A percentile compares a stretch with the other conserved stretches of the same genome.
Conservation (phyloP, 2,888 invertebrate species). For the Ferdinandea cuprea region DNA sequence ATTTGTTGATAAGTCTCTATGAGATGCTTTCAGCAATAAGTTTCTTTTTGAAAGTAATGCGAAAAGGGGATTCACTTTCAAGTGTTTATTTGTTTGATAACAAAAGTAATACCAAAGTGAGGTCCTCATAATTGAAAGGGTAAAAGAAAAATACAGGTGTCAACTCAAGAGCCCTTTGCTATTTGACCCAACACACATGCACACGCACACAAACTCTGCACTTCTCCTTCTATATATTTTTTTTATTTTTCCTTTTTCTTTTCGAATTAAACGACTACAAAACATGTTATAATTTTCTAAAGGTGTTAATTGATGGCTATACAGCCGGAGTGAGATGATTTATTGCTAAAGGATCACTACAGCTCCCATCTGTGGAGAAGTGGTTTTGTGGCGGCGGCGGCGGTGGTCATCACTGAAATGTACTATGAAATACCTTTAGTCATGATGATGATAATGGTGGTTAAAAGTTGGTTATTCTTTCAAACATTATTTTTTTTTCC, state of each 20-base stretch:
- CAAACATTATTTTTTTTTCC: conserved; percentile 15
- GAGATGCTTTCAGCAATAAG: too few relatives aligned
- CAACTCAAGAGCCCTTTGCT: conserved; percentile 43
- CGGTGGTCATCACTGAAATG: conserved; percentile 36
- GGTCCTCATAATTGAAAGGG: conserved; percentile 49
- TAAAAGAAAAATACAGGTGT: conserved; percentile 55
- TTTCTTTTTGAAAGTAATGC: too few relatives aligned
- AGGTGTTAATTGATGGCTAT: conserved; percentile 73
- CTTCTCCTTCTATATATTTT: not conserved
- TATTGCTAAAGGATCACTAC: conserved; percentile 52
- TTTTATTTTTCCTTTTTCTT: conserved; percentile 19
- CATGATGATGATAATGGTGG: conserved; percentile 49
- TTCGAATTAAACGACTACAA: conserved; percentile 59
- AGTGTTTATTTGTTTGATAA: too few relatives aligned
- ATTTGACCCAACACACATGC: not conserved
- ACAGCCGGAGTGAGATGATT: conserved; percentile 67
- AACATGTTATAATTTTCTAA: conserved; percentile 73
- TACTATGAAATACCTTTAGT: conserved; percentile 15
- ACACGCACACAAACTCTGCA: conserved; percentile 2
- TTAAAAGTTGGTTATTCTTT: conserved; percentile 43
- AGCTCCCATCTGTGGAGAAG: conserved; percentile 30
- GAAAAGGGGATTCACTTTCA: too few relatives aligned
- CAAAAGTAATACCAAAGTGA: not conserved
- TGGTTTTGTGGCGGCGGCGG: conserved; percentile 44
- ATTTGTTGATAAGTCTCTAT: too few relatives aligned